Evolutionary conservation across 2,888 invertebrate species (phyloP).

Genomic region (Macrostomum cliftonense): DNA sequence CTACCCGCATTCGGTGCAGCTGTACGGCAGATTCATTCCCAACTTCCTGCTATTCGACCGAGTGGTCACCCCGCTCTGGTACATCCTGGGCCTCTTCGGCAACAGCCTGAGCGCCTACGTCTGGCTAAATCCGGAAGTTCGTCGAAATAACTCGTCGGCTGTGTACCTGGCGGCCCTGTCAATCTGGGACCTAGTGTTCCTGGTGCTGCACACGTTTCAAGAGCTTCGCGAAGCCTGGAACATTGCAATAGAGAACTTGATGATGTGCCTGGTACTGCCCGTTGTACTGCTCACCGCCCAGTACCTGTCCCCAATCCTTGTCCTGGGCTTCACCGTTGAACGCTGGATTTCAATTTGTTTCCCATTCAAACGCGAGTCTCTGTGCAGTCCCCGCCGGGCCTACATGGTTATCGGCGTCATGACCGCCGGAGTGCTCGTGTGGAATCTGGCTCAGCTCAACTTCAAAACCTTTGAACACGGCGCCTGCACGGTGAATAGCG

Average conservation of each 20-base stretch:
- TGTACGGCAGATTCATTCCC: slow-evolving; percentile 18
- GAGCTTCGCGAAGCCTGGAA: slow-evolving; percentile 32
- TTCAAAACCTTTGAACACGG: slow-evolving; percentile 24
- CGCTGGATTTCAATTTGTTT: slow-evolving; percentile 31
- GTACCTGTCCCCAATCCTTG: slow-evolving; percentile 30
- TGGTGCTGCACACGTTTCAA: slow-evolving; percentile 24
- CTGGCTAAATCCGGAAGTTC: slow-evolving; percentile 26
- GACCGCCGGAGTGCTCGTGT: too few relatives aligned
- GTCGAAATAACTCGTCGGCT: slow-evolving; percentile 31
- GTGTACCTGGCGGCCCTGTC: slow-evolving; percentile 31
- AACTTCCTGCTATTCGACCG: slow-evolving; percentile 23
- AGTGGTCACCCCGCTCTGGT: slow-evolving; percentile 28
- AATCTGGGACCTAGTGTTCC: slow-evolving; percentile 24
- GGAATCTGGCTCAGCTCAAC: slow-evolving; percentile 20
- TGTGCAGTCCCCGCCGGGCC: slow-evolving; percentile 27
- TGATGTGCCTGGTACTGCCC: slow-evolving; percentile 6
- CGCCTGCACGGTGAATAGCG: slow-evolving; percentile 15
- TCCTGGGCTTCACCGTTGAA: slow-evolving; percentile 34
- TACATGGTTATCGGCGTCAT: too few relatives aligned
- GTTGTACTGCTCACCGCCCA: slow-evolving; percentile 24
- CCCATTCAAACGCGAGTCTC: slow-evolving; percentile 26
- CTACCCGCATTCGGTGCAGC: not conserved
- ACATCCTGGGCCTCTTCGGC: slow-evolving; percentile 26
- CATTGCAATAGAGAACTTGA: slow-evolving; percentile 6
- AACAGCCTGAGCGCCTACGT: slow-evolving; percentile 29